Base-by-base conservation (phyloP, 2,888 invertebrate genomes). In the Pantelozetes paolii region DNA sequence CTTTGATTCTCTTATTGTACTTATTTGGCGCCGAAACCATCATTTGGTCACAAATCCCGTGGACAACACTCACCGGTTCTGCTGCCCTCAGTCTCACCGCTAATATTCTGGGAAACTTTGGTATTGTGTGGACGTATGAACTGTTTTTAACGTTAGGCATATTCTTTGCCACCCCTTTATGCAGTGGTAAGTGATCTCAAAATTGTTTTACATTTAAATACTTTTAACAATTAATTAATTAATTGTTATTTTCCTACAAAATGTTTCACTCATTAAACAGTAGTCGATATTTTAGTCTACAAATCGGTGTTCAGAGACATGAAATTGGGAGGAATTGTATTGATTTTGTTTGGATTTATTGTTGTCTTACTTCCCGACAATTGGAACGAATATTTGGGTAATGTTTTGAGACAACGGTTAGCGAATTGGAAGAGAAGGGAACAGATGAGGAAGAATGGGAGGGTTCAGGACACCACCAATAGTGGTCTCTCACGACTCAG, bases 311-410 rank as follows among this genome's bases (percentile, higher is more conserved):
- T 95, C 83, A 89, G 90, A 80, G 94, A 94, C 59, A 96, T 95
- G 95, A 93, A 94, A 85, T 84, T 95, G 79, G 90, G 94, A n/a
- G 95, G 95, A 36, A 90, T 95, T 82, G 89, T 94, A 78, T 85
- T 95, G 73, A 94, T 95, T 79, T 88, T 90, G 0, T 90, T 92
- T 73, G 94, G 95, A 72, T 94, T 95, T 85, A 90, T 93, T 83
- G 86, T 95, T 73, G 94, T 95, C 76, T 91, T 95, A 89, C 90
- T 95, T 79, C 95, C 95, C 0, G 92, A 93, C 83, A 94, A 95
- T 85, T 95, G 95, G 95, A 94, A 94, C 0, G 92, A 94, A 82
- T 94, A 94, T 83, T 91, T 94, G 83, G 93, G 92, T 81, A 87
- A 92, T 79, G 85, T 94, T 76, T 85, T 94, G 79, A 89, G 93